These are phyloP conservation scores for Centropristis striata DNA, from an alignment of 2,113 vertebrate species.

Conservation along the genomic window DNA sequence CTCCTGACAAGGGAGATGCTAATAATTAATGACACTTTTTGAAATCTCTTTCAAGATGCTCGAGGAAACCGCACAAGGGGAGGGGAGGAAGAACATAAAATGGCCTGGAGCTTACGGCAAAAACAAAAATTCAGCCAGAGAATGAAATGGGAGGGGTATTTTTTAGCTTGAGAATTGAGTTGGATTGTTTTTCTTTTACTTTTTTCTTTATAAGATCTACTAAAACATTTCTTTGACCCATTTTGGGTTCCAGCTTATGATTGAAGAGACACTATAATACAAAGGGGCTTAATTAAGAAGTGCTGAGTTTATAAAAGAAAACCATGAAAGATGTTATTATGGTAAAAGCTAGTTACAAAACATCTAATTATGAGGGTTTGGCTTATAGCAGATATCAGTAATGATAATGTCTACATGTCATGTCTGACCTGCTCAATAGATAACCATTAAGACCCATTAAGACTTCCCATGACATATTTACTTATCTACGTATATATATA, in stretches of 20 bases:
- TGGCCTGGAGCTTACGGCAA: slow-evolving; percentile 33
- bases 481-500: too few relatives aligned
- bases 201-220: background rate
- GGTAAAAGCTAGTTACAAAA: background rate
- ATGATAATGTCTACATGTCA: background rate
- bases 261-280: slow-evolving; percentile 7
- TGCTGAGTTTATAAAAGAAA: slow-evolving; percentile 7
- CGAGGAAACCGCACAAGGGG: slow-evolving; percentile 41
- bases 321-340: background rate
- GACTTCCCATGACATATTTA: too few relatives aligned
- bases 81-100: slow-evolving; percentile 23
- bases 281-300: background rate
- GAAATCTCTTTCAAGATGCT: slow-evolving; percentile 71
- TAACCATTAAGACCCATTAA: background rate
- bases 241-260: slow-evolving; percentile 33
- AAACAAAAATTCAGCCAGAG: slow-evolving; percentile 29
- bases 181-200: background rate
- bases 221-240: slow-evolving; percentile 38
- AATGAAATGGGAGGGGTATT: slow-evolving; percentile 18
- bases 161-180: slow-evolving; percentile 19
- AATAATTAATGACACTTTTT: slow-evolving; percentile 70
- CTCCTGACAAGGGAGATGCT: slow-evolving; percentile 59
- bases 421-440: background rate
- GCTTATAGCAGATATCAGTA: background rate
- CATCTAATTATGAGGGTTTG: background rate